Percentiles rank a stretch among this genome's conserved stretches.
These are phyloP conservation scores for Craseonycteris thonglongyai DNA, from an alignment of 2,113 vertebrate species.

Conservation along the genomic window DNA sequence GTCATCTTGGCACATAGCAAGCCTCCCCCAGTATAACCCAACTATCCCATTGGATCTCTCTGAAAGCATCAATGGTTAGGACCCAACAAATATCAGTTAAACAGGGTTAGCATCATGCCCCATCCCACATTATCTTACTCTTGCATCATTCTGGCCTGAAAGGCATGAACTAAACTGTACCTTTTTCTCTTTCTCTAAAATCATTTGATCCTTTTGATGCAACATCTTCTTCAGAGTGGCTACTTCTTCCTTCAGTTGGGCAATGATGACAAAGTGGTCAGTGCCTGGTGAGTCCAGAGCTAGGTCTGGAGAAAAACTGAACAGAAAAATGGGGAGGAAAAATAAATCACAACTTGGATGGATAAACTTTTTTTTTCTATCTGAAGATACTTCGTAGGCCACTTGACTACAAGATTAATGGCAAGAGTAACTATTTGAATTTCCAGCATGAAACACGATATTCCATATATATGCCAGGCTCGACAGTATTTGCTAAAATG, in stretches of 20 bases:
- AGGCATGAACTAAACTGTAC: slow-evolving; percentile 63
- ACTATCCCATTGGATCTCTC: not conserved
- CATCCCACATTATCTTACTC: not conserved
- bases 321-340: slow-evolving; percentile 31
- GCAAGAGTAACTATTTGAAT: not conserved
- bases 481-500: too few species aligned
- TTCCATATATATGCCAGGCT: too few species aligned
- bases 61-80: not conserved
- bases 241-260: slow-evolving; percentile 86
- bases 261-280: slow-evolving; percentile 85
- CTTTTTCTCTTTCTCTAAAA: slow-evolving; percentile 87
- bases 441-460: not conserved
- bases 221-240: slow-evolving; percentile 86
- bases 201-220: slow-evolving; percentile 87
- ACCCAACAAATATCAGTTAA: not conserved
- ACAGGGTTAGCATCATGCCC: not conserved
- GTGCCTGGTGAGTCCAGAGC: slow-evolving; percentile 85
- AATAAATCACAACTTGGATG: not conserved
- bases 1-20: not conserved
- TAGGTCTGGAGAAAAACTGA: slow-evolving; percentile 82
- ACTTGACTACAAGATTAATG: not conserved
- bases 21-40: not conserved
- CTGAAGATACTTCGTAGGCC: not conserved
- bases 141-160: not conserved
- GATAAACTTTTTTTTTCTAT: not conserved